Evolutionary conservation across 2,888 invertebrate genomes (phyloP).

Genomic region (Drosophila leonis): DNA sequence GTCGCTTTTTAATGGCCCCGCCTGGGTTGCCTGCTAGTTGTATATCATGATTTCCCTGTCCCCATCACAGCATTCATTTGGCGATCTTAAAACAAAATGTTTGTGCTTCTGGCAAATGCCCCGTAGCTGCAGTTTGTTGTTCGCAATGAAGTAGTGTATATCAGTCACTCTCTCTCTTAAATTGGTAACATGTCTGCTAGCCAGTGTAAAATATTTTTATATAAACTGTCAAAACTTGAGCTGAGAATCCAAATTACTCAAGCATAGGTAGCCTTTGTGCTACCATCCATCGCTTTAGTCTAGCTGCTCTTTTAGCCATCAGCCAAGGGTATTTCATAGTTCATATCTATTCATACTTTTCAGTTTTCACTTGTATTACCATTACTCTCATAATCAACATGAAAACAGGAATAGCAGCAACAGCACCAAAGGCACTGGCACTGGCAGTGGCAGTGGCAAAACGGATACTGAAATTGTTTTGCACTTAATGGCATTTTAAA

Average conservation of each 20-base stretch:
- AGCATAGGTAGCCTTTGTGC: not conserved
- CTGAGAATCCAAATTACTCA: too few relatives aligned
- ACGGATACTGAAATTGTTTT: conserved; percentile 68
- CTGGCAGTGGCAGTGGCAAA: conserved; percentile 19
- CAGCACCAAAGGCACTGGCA: not conserved
- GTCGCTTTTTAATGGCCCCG: conserved; percentile 63
- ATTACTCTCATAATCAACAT: conserved; percentile 64
- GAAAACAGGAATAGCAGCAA: conserved; percentile 41
- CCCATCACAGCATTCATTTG: conserved; percentile 69
- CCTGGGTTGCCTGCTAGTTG: conserved; percentile 46
- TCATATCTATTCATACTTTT: not conserved
- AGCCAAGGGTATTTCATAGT: conserved; percentile 44
- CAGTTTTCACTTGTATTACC: conserved; percentile 25
- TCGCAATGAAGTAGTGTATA: not conserved
- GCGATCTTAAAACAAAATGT: conserved; percentile 75
- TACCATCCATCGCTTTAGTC: too few relatives aligned
- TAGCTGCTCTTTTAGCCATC: not conserved
- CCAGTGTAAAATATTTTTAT: too few relatives aligned
- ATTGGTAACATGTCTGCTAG: not conserved
- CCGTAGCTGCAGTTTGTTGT: conserved; percentile 10
- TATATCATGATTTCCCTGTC: conserved; percentile 72
- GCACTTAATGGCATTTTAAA: conserved; percentile 77
- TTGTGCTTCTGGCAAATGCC: conserved; percentile 32
- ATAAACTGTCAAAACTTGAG: too few relatives aligned
- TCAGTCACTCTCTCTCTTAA: not conserved